A percentile compares a stretch with the other conserved stretches of the same genome.
Evolutionary conservation across 2,113 vertebrate genomes (phyloP).

Genomic region (Ophthalmolycus amberensis): DNA sequence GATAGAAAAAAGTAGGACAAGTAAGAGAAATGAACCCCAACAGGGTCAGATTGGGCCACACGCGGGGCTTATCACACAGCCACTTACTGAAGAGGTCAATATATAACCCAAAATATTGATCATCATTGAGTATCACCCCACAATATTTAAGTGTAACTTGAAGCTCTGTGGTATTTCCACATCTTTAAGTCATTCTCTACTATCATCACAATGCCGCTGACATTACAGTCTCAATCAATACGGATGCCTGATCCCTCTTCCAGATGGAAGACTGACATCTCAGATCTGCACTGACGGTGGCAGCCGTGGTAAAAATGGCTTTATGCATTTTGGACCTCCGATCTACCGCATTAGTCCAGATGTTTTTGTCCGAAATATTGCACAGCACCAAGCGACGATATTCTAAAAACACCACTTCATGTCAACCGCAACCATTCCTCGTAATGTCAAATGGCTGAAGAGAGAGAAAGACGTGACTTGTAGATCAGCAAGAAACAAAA

Average conservation of each 20-base stretch:
- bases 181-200: neutral
- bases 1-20: neutral
- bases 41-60: neutral
- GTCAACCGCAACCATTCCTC: slow-evolving; percentile 16
- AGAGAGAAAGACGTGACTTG: slow-evolving; percentile 32
- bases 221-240: neutral
- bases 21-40: too few relatives aligned
- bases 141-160: neutral
- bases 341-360: slow-evolving; percentile 14
- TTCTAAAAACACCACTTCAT: slow-evolving; percentile 10
- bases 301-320: neutral
- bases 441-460: slow-evolving; percentile 27
- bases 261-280: neutral
- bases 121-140: neutral
- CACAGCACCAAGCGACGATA: neutral
- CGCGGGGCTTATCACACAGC: neutral
- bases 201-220: neutral
- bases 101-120: neutral
- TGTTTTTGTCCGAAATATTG: slow-evolving; percentile 1
- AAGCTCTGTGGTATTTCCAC: neutral
- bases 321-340: neutral
- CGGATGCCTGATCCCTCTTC: neutral
- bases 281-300: neutral
- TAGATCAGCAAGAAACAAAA: slow-evolving; percentile 23
- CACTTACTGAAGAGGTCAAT: neutral